These are phyloP conservation scores for Triplophysa yarkandensis DNA, from an alignment of 2,797 vertebrate genomes.

Conservation along the genomic window DNA sequence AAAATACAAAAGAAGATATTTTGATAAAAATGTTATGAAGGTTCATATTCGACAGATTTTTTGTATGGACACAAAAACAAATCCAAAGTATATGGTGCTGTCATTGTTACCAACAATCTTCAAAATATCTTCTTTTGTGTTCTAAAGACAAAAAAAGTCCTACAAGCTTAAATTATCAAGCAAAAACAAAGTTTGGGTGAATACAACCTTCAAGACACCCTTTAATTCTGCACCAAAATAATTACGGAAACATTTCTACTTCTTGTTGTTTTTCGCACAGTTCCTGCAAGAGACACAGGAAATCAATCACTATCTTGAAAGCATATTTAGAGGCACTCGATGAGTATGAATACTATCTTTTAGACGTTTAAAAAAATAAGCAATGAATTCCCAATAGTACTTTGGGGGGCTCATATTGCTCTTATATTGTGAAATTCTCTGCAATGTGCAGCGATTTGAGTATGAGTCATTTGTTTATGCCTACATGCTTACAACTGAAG, in stretches of 20 bases:
- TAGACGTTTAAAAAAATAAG: conserved; percentile 39
- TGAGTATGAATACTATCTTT: conserved; percentile 34
- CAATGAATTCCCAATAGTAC: conserved; percentile 25
- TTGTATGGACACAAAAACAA: too few species aligned
- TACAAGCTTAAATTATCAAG: too few species aligned
- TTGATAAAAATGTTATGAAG: too few species aligned
- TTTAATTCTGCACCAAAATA: conserved; percentile 35
- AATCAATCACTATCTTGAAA: conserved; percentile 27
- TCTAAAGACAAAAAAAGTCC: neutral
- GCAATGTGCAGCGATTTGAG: conserved; percentile 23
- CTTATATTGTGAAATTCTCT: conserved; percentile 27
- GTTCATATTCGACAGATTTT: too few species aligned
- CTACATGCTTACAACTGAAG: conserved; percentile 17
- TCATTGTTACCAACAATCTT: too few species aligned
- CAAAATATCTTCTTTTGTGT: too few species aligned
- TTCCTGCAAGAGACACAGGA: conserved; percentile 10
- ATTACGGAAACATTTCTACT: conserved; percentile 23
- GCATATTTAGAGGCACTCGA: conserved; percentile 54
- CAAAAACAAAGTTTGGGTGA: neutral
- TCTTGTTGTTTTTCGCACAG: conserved; percentile 4
- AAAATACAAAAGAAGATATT: too few species aligned
- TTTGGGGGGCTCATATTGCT: conserved; percentile 29
- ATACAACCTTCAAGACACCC: neutral
- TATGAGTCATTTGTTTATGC: conserved; percentile 38
- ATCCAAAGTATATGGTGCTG: too few species aligned